Evolutionary conservation across 2,888 invertebrate genomes (phyloP).

Genomic region (Stenodera caucasica): DNA sequence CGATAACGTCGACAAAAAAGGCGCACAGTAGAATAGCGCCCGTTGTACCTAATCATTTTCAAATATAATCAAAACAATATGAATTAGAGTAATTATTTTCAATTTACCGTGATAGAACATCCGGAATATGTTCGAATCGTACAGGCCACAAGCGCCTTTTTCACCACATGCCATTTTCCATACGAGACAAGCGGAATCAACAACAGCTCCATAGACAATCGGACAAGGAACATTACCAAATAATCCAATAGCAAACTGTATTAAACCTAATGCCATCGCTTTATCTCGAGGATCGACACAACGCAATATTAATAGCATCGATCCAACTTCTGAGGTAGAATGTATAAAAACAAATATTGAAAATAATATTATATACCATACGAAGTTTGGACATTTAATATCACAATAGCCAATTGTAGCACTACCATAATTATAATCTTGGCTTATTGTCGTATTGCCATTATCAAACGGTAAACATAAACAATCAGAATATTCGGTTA

Average conservation of each 20-base stretch:
- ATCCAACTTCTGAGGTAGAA: conserved; percentile 90
- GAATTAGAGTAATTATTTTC: conserved; percentile 2
- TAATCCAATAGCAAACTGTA: conserved; percentile 89
- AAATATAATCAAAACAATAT: background rate
- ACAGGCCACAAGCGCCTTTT: conserved; percentile 84
- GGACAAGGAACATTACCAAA: conserved; percentile 95
- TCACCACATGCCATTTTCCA: conserved; percentile 82
- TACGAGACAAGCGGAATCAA: conserved; percentile 88
- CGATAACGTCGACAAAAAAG: conserved; percentile 84
- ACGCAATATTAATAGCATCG: conserved; percentile 85
- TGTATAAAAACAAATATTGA: conserved; percentile 88
- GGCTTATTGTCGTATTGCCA: conserved; percentile 21
- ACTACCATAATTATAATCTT: conserved; percentile 49
- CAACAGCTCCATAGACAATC: conserved; percentile 90
- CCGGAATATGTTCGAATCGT: conserved; percentile 80
- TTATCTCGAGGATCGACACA: conserved; percentile 92
- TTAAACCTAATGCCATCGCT: conserved; percentile 92
- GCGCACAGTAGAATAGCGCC: conserved; percentile 83
- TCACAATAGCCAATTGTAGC: conserved; percentile 82
- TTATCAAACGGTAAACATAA: conserved; percentile 53
- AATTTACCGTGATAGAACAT: conserved; percentile 79
- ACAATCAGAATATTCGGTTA: conserved; percentile 60
- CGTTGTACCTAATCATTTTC: conserved; percentile 66
- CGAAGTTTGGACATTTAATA: conserved; percentile 76
- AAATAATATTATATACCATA: conserved; percentile 80